phyloP scores from a whole-genome alignment of 1,140 invertebrate species.

The Cotesia chilonis region DNA sequence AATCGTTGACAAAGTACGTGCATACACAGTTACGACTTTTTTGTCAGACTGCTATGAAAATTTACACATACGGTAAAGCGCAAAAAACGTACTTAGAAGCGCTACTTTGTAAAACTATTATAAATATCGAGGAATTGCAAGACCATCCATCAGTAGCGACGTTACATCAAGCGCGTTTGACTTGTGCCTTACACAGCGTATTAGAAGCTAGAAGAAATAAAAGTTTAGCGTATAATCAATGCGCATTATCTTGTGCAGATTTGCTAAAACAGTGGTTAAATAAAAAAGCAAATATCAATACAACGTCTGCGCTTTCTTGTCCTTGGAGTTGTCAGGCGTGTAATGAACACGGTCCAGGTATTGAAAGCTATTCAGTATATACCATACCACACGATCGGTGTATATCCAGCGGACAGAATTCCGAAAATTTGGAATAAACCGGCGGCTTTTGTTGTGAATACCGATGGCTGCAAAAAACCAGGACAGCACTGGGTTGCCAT shows the following conservation, averaged over 20 bases:
- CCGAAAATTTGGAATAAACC: too few relatives aligned
- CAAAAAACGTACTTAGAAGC: not conserved
- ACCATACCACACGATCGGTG: too few relatives aligned
- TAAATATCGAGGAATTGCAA: not conserved
- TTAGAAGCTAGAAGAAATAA: not conserved
- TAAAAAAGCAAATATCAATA: not conserved
- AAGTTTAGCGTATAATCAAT: not conserved
- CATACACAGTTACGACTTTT: not conserved
- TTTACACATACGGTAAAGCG: not conserved
- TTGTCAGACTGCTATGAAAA: not conserved
- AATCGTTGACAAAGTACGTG: not conserved
- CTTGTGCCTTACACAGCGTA: not conserved
- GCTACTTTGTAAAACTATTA: not conserved
- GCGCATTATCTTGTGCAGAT: too few relatives aligned
- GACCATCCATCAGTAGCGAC: not conserved
- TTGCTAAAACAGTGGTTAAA: too few relatives aligned
- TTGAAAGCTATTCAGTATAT: too few relatives aligned
- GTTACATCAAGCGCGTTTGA: not conserved
- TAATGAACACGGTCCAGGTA: slow-evolving; percentile 19
- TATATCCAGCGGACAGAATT: too few relatives aligned
- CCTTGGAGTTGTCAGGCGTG: not conserved
- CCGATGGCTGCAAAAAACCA: too few relatives aligned
- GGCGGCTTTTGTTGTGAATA: too few relatives aligned
- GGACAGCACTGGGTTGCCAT: too few relatives aligned
- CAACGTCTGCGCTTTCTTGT: not conserved